phyloP scores from a whole-genome alignment of 1,140 invertebrate genomes.

The Neoseiulus cucumeris region DNA sequence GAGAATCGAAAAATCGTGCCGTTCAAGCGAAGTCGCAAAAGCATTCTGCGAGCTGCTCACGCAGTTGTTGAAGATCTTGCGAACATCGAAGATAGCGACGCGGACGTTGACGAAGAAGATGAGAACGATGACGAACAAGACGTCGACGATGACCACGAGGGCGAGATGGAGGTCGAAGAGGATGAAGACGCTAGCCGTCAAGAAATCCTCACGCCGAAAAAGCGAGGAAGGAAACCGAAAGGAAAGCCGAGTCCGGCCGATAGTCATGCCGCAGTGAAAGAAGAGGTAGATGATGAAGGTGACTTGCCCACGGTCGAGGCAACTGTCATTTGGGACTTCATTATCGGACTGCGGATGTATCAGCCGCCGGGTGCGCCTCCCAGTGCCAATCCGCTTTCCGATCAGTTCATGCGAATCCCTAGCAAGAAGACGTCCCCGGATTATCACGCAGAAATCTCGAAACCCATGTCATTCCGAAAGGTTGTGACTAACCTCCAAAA shows the following conservation, averaged over 20 bases:
- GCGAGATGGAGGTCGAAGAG: neutral
- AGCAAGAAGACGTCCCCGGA: conserved; percentile 36
- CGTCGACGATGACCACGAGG: neutral
- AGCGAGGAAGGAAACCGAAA: neutral
- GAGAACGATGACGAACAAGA: neutral
- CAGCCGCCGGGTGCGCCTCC: neutral
- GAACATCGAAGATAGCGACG: conserved; percentile 1
- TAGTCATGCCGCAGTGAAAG: neutral
- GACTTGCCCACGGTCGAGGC: neutral
- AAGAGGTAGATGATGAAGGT: neutral
- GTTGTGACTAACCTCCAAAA: conserved; percentile 62
- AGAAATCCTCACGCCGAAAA: neutral
- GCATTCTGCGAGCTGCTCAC: neutral
- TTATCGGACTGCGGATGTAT: neutral
- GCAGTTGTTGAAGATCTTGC: neutral
- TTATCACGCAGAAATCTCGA: conserved; percentile 92
- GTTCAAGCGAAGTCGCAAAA: neutral
- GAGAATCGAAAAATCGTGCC: neutral
- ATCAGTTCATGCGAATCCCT: conserved; percentile 8
- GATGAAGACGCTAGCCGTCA: neutral
- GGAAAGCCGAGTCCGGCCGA: neutral
- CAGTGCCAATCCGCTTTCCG: neutral
- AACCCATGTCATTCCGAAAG: conserved; percentile 79
- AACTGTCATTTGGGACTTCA: neutral
- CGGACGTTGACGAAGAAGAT: neutral